Conservation (phyloP, 2,113 vertebrate genomes). For the Rhagologus leucostigma region DNA sequence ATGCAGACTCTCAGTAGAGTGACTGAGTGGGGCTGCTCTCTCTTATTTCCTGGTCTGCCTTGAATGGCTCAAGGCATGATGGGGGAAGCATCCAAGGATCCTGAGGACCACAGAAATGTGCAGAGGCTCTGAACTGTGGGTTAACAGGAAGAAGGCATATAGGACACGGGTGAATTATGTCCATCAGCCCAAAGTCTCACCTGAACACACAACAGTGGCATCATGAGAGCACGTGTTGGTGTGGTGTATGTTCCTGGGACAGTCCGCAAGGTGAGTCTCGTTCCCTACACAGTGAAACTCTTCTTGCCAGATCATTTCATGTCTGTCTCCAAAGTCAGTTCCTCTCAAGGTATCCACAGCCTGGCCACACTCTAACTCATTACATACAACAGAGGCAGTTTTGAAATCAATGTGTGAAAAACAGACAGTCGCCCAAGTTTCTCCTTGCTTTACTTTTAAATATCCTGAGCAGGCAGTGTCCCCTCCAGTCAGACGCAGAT, state of each 20-base stretch:
- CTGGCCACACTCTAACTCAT: conserved; percentile 67
- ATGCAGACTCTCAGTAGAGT: background rate
- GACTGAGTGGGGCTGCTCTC: background rate
- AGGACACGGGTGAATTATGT: background rate
- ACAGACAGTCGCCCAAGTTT: conserved; percentile 62
- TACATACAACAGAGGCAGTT: conserved; percentile 69
- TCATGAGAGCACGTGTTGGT: conserved; percentile 43
- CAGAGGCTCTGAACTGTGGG: background rate
- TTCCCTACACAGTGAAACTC: conserved; percentile 64
- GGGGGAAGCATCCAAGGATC: background rate
- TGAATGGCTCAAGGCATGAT: background rate
- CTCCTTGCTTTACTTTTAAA: conserved; percentile 63
- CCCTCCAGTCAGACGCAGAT: conserved; percentile 49
- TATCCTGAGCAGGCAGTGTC: conserved; percentile 68
- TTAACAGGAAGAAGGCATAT: background rate
- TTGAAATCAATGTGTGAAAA: conserved; percentile 66
- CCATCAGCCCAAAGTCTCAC: conserved; percentile 47
- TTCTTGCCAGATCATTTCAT: conserved; percentile 65
- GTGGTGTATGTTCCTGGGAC: background rate
- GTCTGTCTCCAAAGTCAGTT: conserved; percentile 31
- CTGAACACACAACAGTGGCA: conserved; percentile 68
- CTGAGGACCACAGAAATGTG: background rate
- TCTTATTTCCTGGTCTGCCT: background rate
- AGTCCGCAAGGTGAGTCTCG: conserved; percentile 62
- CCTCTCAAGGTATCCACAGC: conserved; percentile 21